A percentile compares a stretch with the other conserved stretches of the same genome.
These are phyloP conservation scores for Promerops cafer DNA, from an alignment of 2,113 vertebrate species.

Conservation along the genomic window DNA sequence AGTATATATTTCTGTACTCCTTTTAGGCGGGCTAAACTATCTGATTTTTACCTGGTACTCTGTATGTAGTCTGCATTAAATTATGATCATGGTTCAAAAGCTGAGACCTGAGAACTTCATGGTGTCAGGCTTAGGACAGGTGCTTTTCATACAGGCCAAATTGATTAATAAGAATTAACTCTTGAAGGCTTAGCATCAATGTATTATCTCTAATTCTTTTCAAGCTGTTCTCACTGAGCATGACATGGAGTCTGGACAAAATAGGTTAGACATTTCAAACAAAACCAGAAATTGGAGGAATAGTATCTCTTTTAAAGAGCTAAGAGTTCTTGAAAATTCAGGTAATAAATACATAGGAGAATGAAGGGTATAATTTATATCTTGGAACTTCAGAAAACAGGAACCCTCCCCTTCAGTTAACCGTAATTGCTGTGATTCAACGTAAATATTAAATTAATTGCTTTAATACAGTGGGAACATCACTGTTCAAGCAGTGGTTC, in stretches of 20 bases:
- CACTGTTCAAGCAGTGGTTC: neutral
- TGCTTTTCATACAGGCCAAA: neutral
- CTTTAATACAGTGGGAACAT: neutral
- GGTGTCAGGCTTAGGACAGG: neutral
- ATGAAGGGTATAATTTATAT: neutral
- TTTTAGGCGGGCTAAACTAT: neutral
- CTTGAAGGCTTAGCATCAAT: neutral
- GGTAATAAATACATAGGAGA: neutral
- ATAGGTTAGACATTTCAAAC: neutral
- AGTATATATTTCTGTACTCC: neutral
- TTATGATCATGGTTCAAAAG: neutral
- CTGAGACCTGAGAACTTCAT: neutral
- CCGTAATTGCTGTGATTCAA: neutral
- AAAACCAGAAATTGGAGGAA: neutral
- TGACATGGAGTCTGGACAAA: neutral
- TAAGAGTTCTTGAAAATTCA: neutral
- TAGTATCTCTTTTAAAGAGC: neutral
- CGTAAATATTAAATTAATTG: neutral
- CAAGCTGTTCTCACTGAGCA: neutral
- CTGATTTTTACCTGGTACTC: neutral
- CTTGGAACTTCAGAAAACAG: neutral
- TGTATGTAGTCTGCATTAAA: neutral
- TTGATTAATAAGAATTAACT: neutral
- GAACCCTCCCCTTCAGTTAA: neutral
- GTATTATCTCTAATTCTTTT: neutral